Conservation (phyloP, 2,113 vertebrate genomes). For the Carollia perspicillata region DNA sequence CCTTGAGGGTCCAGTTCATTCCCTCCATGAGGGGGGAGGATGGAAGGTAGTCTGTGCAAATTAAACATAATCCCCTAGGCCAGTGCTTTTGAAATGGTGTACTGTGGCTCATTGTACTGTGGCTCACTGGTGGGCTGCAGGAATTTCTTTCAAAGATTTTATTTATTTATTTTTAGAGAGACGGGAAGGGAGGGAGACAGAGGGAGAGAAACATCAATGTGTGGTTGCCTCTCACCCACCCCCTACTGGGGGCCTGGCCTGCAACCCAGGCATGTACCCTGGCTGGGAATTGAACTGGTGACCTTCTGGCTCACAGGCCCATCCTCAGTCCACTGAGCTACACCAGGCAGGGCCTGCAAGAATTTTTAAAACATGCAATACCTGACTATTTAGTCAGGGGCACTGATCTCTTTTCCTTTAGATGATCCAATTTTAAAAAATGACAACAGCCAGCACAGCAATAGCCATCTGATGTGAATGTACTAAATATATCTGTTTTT, state of each 20-base stretch:
- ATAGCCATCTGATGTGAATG: neutral
- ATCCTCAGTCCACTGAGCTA: too few species aligned
- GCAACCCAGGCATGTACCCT: too few species aligned
- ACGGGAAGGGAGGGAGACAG: too few species aligned
- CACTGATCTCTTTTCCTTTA: neutral
- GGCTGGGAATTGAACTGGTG: too few species aligned
- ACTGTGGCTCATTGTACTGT: neutral
- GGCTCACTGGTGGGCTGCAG: neutral
- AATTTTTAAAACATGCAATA: neutral
- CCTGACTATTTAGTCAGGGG: neutral
- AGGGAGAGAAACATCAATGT: too few species aligned
- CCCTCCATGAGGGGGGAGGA: neutral
- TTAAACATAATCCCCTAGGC: rapidly evolving
- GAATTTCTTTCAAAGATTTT: neutral
- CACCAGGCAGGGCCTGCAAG: too few species aligned
- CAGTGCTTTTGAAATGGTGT: neutral
- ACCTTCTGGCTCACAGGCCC: too few species aligned
- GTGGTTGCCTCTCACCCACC: too few species aligned
- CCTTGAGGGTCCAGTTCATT: neutral
- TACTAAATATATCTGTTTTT: neutral
- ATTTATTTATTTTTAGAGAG: too few species aligned
- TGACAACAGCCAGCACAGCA: neutral
- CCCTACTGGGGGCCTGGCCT: too few species aligned
- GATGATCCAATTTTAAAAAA: neutral
- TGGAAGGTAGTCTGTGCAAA: neutral